Conservation (phyloP, 1,140 invertebrate species). For the Macrobrachium nipponense region DNA sequence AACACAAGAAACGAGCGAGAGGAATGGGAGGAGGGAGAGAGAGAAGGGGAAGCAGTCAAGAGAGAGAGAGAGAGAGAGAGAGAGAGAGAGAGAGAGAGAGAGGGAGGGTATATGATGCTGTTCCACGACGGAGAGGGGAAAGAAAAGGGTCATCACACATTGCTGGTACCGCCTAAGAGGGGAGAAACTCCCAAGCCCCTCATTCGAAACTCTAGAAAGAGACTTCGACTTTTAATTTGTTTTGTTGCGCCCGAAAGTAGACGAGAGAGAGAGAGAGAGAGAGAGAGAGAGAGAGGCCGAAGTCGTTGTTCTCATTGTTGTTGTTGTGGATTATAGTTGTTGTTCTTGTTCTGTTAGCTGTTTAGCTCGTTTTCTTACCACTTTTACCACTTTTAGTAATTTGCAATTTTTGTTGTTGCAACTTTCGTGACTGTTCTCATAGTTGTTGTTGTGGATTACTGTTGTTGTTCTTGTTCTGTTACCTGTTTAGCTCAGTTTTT, state of each 20-base stretch:
- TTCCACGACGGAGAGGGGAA: conserved; percentile 2
- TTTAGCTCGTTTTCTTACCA: not conserved
- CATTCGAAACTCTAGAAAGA: too few species aligned
- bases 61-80: too few species aligned
- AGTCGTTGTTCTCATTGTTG: not conserved
- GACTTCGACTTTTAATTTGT: too few species aligned
- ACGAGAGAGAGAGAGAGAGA: conserved; percentile 12
- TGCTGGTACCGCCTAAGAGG: not conserved
- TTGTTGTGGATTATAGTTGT: too few species aligned
- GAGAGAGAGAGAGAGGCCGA: not conserved
- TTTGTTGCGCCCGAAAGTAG: not conserved
- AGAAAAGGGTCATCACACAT: too few species aligned
- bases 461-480: too few species aligned
- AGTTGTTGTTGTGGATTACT: too few species aligned
- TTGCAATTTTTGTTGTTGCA: too few species aligned
- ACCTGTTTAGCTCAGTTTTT: too few species aligned
- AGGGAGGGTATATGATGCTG: not conserved
- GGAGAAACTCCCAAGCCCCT: not conserved
- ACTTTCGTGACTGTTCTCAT: too few species aligned
- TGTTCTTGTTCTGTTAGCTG: not conserved
- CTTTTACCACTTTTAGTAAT: not conserved
- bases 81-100: not conserved
- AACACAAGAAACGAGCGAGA: not conserved
- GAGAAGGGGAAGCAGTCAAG: not conserved
- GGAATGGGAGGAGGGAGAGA: not conserved